Evolutionary conservation across 1,140 invertebrate genomes (phyloP).

Genomic region (Bombus sibiricus): DNA sequence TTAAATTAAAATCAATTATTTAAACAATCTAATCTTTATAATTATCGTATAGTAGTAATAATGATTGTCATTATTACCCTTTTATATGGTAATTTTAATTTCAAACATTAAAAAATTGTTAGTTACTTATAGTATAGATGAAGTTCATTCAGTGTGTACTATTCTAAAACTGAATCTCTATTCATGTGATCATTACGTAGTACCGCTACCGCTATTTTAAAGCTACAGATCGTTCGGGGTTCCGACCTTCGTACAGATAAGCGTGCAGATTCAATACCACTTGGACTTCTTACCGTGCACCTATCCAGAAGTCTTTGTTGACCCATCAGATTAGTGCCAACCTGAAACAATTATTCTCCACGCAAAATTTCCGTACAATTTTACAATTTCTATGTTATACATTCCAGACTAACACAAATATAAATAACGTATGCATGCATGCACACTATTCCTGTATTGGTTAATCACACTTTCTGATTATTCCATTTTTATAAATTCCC

Average conservation of each 20-base stretch:
- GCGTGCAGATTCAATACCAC: constrained; percentile 20
- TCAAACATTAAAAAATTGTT: not conserved
- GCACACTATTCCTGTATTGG: not conserved
- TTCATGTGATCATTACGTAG: constrained; percentile 49
- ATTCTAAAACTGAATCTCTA: constrained; percentile 48
- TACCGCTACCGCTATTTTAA: constrained; percentile 39
- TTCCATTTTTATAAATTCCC: not conserved
- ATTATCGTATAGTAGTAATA: no score
- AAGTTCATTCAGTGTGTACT: constrained; percentile 36
- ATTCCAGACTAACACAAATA: not conserved
- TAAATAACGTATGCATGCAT: not conserved
- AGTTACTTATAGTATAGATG: not conserved
- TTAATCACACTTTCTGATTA: not conserved
- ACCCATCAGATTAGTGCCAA: constrained; percentile 34
- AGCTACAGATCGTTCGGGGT: constrained; percentile 29
- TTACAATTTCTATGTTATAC: not conserved
- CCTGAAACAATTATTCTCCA: constrained; percentile 34
- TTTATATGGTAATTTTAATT: not conserved
- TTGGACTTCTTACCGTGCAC: not conserved
- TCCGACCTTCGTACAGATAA: constrained; percentile 40
- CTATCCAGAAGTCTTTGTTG: constrained; percentile 35
- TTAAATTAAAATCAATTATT: not conserved
- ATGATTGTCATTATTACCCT: not conserved
- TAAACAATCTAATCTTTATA: no score
- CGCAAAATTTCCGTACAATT: constrained; percentile 17